A percentile compares a stretch with the other conserved stretches of the same genome.
Evolutionary conservation across 37 sponge, comb jelly and placozoan species (phyloP).

Genomic region (Ianthella basta): DNA sequence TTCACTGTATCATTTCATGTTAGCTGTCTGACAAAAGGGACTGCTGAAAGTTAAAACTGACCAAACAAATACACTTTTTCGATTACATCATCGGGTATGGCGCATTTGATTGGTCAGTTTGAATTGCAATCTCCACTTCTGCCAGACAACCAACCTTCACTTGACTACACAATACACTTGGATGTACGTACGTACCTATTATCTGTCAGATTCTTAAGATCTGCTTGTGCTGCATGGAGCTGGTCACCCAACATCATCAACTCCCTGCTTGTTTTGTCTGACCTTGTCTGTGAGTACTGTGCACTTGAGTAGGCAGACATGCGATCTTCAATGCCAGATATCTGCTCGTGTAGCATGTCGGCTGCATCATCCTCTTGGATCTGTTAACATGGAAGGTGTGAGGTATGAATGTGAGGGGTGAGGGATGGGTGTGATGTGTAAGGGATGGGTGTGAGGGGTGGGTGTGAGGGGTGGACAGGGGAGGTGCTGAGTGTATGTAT

Average conservation of each 20-base stretch:
- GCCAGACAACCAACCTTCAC: too few relatives aligned
- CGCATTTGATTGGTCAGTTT: too few relatives aligned
- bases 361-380: conserved; percentile 57
- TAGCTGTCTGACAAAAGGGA: too few relatives aligned
- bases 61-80: too few relatives aligned
- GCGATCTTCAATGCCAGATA: background rate
- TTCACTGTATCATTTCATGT: too few relatives aligned
- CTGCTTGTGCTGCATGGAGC: conserved; percentile 9
- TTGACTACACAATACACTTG: too few relatives aligned
- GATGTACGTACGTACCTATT: background rate
- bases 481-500: too few relatives aligned
- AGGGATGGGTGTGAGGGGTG: background rate
- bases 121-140: too few relatives aligned
- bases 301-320: conserved; percentile 14
- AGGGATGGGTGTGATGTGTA: too few relatives aligned
- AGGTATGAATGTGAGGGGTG: background rate
- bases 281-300: background rate
- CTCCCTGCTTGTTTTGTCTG: background rate
- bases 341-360: conserved; percentile 30
- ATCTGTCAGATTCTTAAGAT: conserved; percentile 32
- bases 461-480: background rate
- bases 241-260: conserved; percentile 8
- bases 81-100: too few relatives aligned
- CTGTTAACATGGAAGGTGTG: conserved; percentile 28
- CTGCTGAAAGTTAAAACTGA: too few relatives aligned